These are phyloP conservation scores for Cercopithecus petaurista DNA, from an alignment of 2,797 vertebrate species.

Conservation along the genomic window DNA sequence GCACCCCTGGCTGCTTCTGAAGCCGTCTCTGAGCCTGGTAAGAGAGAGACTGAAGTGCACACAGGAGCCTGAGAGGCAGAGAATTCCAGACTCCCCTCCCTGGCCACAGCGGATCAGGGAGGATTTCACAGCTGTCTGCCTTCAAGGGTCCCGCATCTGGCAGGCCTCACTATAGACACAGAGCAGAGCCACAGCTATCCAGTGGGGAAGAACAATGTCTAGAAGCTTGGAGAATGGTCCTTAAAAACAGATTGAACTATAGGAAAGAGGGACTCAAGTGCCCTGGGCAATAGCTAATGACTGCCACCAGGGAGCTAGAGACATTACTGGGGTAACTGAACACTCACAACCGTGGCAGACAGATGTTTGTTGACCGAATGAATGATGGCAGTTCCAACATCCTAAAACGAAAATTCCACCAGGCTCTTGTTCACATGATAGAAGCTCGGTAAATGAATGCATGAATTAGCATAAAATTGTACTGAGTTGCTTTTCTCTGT, in stretches of 20 bases:
- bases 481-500: background rate
- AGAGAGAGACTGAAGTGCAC: background rate
- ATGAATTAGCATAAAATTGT: background rate
- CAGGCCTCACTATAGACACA: accelerated
- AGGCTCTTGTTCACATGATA: accelerated
- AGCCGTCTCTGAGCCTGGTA: background rate
- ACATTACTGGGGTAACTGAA: accelerated
- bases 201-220: background rate
- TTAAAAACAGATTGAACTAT: background rate
- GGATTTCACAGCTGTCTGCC: background rate
- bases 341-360: accelerated
- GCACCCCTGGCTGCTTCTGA: background rate
- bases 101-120: accelerated
- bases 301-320: background rate
- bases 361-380: background rate
- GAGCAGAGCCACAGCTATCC: background rate
- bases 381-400: background rate
- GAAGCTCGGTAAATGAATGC: background rate
- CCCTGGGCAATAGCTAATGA: background rate
- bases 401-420: background rate
- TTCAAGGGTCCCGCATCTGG: accelerated
- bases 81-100: accelerated
- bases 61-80: accelerated
- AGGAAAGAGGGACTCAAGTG: background rate
- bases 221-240: background rate